A percentile compares a stretch with the other conserved stretches of the same genome.
These are phyloP conservation scores for Enteromius afrohamiltoni DNA, from an alignment of 2,797 vertebrate genomes.

Conservation along the genomic window DNA sequence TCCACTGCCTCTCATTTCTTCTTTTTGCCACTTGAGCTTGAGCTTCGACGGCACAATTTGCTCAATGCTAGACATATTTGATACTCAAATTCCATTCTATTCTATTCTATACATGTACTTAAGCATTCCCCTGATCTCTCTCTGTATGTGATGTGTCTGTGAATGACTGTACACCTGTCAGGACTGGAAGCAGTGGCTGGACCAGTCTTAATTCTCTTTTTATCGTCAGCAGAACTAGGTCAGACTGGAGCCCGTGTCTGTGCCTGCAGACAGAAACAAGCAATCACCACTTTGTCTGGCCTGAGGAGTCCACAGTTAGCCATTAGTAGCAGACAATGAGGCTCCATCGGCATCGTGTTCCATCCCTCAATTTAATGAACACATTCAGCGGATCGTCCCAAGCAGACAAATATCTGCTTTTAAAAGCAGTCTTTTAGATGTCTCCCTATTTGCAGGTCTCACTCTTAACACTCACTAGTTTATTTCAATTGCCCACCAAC, in stretches of 20 bases:
- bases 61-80: neutral
- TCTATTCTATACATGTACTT: neutral
- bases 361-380: slow-evolving; percentile 39
- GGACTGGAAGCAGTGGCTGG: slow-evolving; percentile 29
- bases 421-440: slow-evolving; percentile 18
- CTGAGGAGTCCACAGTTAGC: slow-evolving; percentile 32
- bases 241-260: slow-evolving; percentile 47
- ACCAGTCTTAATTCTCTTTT: slow-evolving; percentile 48
- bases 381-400: neutral
- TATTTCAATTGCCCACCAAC: neutral
- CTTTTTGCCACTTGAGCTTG: neutral
- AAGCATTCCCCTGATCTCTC: slow-evolving; percentile 1
- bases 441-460: neutral
- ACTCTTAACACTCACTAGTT: neutral
- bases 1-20: neutral
- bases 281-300: slow-evolving; percentile 31
- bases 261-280: slow-evolving; percentile 47
- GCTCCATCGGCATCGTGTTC: slow-evolving; percentile 21
- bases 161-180: slow-evolving; percentile 23
- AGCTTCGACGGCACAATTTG: neutral
- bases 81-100: neutral
- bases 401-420: slow-evolving; percentile 29
- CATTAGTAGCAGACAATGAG: slow-evolving; percentile 45
- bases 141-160: slow-evolving; percentile 9
- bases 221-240: slow-evolving; percentile 55